Conservation (phyloP, 2,888 invertebrate species). For the Galerucella calmariensis region DNA sequence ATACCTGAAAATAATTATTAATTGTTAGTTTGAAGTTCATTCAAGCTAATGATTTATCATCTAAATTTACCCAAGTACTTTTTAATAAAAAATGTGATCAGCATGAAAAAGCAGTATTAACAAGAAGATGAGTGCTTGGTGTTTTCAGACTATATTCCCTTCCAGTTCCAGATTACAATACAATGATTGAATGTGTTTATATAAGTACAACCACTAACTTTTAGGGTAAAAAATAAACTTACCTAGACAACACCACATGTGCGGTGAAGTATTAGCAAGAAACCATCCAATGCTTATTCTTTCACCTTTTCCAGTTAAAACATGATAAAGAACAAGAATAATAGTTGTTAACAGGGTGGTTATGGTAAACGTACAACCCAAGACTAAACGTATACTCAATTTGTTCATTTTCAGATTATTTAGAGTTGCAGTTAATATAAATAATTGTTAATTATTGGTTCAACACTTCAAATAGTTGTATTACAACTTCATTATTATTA, state of each 20-base stretch:
- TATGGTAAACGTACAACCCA: constrained; percentile 62
- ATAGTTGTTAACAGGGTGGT: constrained; percentile 59
- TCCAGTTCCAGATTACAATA: background rate
- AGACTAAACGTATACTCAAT: constrained; percentile 51
- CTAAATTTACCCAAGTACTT: too few species aligned
- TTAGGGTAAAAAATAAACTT: background rate
- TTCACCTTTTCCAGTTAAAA: constrained; percentile 88
- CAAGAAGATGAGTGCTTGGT: too few species aligned
- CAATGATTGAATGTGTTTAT: background rate
- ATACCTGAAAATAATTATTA: constrained; percentile 73
- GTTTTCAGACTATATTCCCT: too few species aligned
- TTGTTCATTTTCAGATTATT: constrained; percentile 17
- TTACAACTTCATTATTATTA: too few species aligned
- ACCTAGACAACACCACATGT: constrained; percentile 91
- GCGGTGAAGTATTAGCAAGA: constrained; percentile 88
- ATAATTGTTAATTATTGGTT: too few species aligned
- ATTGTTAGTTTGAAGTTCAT: too few species aligned
- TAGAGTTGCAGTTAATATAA: too few species aligned
- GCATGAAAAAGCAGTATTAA: too few species aligned
- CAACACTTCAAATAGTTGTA: too few species aligned
- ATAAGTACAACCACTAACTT: background rate
- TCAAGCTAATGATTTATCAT: too few species aligned
- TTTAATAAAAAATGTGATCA: too few species aligned
- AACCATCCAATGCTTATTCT: constrained; percentile 92
- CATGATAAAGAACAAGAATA: constrained; percentile 71